These are phyloP conservation scores for Mesoclemmys tuberculata DNA, from an alignment of 2,113 vertebrate genomes.

Conservation along the genomic window DNA sequence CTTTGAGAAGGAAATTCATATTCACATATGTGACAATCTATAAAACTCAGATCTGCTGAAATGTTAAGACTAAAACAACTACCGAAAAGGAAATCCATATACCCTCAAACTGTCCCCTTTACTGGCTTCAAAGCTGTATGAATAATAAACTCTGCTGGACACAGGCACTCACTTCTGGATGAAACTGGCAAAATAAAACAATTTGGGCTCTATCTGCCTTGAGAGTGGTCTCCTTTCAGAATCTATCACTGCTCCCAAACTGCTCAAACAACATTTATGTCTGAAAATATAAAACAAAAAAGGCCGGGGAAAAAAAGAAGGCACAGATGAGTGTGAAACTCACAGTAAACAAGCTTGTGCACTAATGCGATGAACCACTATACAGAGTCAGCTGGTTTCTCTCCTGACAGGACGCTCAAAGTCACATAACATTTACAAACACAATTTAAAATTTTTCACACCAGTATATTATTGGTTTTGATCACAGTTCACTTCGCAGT, in stretches of 20 bases:
- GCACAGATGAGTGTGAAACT: accelerated
- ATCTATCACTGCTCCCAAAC: not conserved
- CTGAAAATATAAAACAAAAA: not conserved
- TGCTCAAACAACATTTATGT: not conserved
- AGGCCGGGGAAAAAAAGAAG: accelerated
- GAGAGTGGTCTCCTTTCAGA: not conserved
- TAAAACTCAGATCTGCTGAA: not conserved
- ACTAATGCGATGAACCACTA: not conserved
- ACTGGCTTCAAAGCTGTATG: not conserved
- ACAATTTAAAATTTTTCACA: not conserved
- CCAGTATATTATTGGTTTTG: not conserved
- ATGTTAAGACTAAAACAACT: not conserved
- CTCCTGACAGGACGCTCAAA: not conserved
- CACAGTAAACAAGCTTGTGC: not conserved
- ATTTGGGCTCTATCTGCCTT: not conserved
- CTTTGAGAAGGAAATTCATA: accelerated
- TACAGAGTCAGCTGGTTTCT: accelerated
- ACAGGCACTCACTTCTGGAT: not conserved
- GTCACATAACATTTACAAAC: not conserved
- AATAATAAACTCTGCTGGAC: not conserved
- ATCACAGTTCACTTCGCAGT: not conserved
- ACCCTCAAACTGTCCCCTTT: not conserved
- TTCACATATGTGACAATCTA: not conserved
- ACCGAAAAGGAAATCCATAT: not conserved
- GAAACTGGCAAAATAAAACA: not conserved